phyloP scores from a whole-genome alignment of 2,113 vertebrate species.

The Nestor notabilis region DNA sequence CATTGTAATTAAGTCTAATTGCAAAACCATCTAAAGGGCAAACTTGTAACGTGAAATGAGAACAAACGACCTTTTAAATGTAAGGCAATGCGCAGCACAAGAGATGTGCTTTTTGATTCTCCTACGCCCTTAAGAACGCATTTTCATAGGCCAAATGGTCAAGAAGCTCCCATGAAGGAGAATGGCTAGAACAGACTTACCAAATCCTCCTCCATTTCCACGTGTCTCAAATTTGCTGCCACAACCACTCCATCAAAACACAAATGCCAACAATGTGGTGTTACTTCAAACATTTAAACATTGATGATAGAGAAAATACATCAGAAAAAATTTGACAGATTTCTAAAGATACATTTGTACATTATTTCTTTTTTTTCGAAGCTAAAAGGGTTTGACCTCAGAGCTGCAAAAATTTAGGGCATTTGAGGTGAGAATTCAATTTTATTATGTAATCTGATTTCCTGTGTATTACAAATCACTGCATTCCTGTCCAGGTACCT shows the following conservation, averaged over 20 bases:
- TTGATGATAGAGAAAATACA: background rate
- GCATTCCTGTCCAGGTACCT: background rate
- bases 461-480: background rate
- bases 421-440: background rate
- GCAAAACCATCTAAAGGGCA: background rate
- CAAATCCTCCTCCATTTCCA: background rate
- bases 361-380: background rate
- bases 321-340: background rate
- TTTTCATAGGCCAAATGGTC: background rate
- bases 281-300: background rate
- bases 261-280: background rate
- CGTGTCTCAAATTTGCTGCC: rapidly evolving
- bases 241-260: background rate
- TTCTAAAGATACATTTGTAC: rapidly evolving
- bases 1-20: background rate
- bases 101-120: background rate
- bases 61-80: background rate
- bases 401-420: background rate
- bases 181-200: rapidly evolving
- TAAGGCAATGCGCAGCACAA: background rate
- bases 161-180: background rate
- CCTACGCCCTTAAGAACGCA: background rate
- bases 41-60: background rate
- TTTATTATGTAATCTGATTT: background rate
- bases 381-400: background rate